Evolutionary conservation across 92 coral and sea anemone genomes (phyloP), one percentile per base, ranked within the genome.

Genomic region (Desmophyllum pertusum): DNA sequence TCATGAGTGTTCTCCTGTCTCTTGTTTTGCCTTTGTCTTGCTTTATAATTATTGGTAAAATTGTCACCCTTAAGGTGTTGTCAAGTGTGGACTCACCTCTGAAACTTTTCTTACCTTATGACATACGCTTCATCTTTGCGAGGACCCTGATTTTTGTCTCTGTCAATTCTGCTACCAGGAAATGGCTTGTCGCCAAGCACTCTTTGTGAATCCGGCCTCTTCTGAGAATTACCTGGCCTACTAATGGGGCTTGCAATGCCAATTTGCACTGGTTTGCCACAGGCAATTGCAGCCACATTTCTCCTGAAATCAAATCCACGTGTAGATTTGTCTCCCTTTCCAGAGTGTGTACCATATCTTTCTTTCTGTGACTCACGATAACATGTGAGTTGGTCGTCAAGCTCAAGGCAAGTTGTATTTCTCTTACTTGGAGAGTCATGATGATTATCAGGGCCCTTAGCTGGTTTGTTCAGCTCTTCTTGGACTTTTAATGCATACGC

Each of bases 261-360:
- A 37, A 90, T 67, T 53, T 82, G 63, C 27, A 80, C 70, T 35
- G 84, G 84, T 67, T 87, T 90, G 2, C 94, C 94, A 77, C 73
- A 78, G 8, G 94, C 94, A 14, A 90, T 87, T 21, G 94, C 94
- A 68, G 83, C 91, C 8, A 83, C 94, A 72, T 87, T 87, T 63
- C 79, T 82, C 71, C 94, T 63, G 55, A 90, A 90, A 31, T 83
- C 88, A 68, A 87, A 37, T 23, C 94, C 94, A 38, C 80, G 84
- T 0, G 91, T 41, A 27, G 69, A 63, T 67, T 53, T 85, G 29
- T 63, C 73, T 46, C 62, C 48, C 23, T 46, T 77, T 27, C 72
- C 59, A 43, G 78, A 37, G 31, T 19, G 21, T 37, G 33, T 53
- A 33, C 62, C 25, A 62, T 42, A 84, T 45, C 23, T 84, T 43